Evolutionary conservation across 2,888 invertebrate species (phyloP), one percentile per base, ranked within the genome.

Genomic region (Conops quadrifasciatus): DNA sequence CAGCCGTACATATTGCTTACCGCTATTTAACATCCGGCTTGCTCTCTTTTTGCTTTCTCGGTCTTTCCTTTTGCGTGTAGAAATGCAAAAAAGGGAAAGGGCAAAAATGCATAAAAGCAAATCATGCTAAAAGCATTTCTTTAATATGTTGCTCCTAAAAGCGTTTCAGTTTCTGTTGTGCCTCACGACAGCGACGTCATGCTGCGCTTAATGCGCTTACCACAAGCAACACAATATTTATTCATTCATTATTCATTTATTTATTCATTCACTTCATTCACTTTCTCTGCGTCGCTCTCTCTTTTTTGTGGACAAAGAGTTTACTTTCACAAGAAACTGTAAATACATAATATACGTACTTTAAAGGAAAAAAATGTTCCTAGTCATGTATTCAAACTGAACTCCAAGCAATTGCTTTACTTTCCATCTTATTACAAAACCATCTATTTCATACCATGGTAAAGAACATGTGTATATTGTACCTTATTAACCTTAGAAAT

Each of bases 61-160:
- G 4, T 36, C 9, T 36, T 59, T 59, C 28, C n/a, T 16, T n/a
- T 59, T 26, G 30, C 15, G 2, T 59, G 49, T 49, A 19, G 49
- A 19, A 21, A 64, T 36, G 36, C 49, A 66, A 26, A 58, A 65
- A 59, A 49, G 59, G 45, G 51, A 16, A 45, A 28, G 45, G 47
- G 49, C 16, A 30, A 45, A 30, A 30, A 43, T 63, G 63, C 67
- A 36, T 71, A 71, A 67, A 67, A 71, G 63, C 71, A 67, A 71
- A 71, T 71, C 71, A 71, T 67, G 71, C 67, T 67, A 71, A 71
- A 71, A 67, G 71, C 67, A 71, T 71, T 71, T 71, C 67, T 67
- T 67, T 67, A 71, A 71, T 71, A 63, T 67, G 71, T 60, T 62
- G 56, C 62, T 36, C 71, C 53, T 67, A 67, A 67, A 67, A 67